Evolutionary conservation across 2,797 vertebrate species (phyloP).

Genomic region (Danio aesculapii): DNA sequence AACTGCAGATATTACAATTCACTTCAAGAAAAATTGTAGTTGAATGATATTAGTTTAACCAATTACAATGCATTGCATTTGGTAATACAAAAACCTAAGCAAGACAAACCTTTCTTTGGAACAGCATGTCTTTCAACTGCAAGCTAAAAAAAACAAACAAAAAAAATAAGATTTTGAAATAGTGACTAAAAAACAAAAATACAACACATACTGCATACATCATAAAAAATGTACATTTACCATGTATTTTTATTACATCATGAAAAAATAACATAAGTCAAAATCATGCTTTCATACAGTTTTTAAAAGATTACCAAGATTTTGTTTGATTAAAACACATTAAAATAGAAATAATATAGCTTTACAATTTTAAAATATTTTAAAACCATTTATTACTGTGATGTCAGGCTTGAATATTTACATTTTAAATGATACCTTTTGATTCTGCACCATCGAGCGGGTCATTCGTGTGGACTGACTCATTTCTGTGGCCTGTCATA

Average conservation of each 20-base stretch:
- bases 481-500: slow-evolving; percentile 60
- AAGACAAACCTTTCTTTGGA: slow-evolving; percentile 59
- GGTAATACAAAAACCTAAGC: not conserved
- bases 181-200: not conserved
- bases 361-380: too few species aligned
- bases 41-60: not conserved
- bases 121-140: slow-evolving; percentile 44
- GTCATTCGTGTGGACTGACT: slow-evolving; percentile 73
- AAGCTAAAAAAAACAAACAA: slow-evolving; percentile 21
- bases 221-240: too few species aligned
- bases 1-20: not conserved
- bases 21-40: not conserved
- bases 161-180: not conserved
- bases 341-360: too few species aligned
- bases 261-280: too few species aligned
- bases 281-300: too few species aligned
- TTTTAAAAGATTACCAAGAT: too few species aligned
- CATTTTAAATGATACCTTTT: slow-evolving; percentile 15
- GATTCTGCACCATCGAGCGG: slow-evolving; percentile 78
- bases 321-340: too few species aligned
- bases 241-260: too few species aligned
- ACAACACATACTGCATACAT: not conserved
- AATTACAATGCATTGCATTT: not conserved
- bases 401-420: not conserved
- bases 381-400: too few species aligned